Evolutionary conservation across 2,113 vertebrate genomes (phyloP), one percentile per base, ranked within the genome.

Genomic region (Hiodon alosoides): DNA sequence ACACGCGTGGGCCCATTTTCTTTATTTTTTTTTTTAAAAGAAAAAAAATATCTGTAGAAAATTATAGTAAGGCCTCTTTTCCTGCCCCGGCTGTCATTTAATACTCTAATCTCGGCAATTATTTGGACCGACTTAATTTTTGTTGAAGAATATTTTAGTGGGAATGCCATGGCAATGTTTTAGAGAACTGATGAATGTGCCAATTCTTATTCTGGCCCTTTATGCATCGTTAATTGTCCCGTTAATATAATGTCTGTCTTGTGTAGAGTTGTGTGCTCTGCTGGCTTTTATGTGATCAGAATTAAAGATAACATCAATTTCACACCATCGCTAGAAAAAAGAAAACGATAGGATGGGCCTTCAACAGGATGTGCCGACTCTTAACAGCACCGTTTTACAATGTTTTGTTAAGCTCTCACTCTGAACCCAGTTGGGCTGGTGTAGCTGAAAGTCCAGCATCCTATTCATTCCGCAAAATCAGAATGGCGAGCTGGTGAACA

Each of bases 401-500:
- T 71, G 50, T 58, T 46, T 53, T 59, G 53, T 46, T 58, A 10
- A 9, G 60, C 51, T 53, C 60, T 59, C 2, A 47, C 46, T 48
- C 46, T 10, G 48, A 48, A 59, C 7, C 53, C 55, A 46, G 50
- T 69, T n/a, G 3, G 51, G 14, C 11, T 8, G 46, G 13, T 14
- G 13, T 47, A n/a, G 52, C 73, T 11, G 31, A 10, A 6, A 66
- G 64, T 48, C 31, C 59, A 61, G 66, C 59, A 71, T 69, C 69
- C 73, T 48, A 16, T 73, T 55, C 65, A 67, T 62, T 73, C 66
- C 70, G 64, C 58, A 47, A 70, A 31, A 52, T 68, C 72, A 72
- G 76, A 55, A 50, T 57, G 60, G 62, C 71, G 62, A 81, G 74
- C 72, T 78, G 65, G 79, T 65, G 58, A 81, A 73, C 77, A 81